Conservation (phyloP, 2,797 vertebrate species). For the Amniataba percoides region DNA sequence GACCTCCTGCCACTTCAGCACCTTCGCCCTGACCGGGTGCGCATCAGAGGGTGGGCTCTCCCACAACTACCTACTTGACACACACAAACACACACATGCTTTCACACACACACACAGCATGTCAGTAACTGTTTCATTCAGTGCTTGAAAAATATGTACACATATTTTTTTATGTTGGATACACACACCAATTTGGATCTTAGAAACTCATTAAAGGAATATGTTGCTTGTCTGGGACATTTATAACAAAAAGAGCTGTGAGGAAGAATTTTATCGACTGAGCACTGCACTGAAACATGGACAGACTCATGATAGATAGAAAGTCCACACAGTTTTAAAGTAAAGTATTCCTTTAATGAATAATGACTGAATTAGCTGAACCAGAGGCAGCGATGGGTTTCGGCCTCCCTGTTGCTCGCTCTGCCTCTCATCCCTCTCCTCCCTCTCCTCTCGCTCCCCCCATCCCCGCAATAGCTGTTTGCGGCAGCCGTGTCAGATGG, state of each 20-base stretch:
- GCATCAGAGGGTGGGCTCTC: slow-evolving; percentile 85
- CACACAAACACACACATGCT: slow-evolving; percentile 58
- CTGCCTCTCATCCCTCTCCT: slow-evolving; percentile 36
- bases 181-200: not conserved
- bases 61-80: slow-evolving; percentile 79
- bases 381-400: not conserved
- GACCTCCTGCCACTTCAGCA: slow-evolving; percentile 85
- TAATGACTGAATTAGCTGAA: not conserved
- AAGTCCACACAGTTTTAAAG: not conserved
- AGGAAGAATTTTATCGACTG: not conserved
- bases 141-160: not conserved
- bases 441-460: slow-evolving; percentile 2
- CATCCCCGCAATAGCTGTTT: slow-evolving; percentile 79
- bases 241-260: not conserved
- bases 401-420: slow-evolving; percentile 5
- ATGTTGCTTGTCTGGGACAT: not conserved
- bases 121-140: not conserved
- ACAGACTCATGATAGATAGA: not conserved
- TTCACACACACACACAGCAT: not conserved
- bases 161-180: not conserved
- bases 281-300: not conserved
- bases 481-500: slow-evolving; percentile 79
- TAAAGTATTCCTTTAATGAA: not conserved
- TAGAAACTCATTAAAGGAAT: not conserved
- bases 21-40: slow-evolving; percentile 88